phyloP scores from a whole-genome alignment of 1,140 invertebrate genomes.

The Drosophila aff. region DNA sequence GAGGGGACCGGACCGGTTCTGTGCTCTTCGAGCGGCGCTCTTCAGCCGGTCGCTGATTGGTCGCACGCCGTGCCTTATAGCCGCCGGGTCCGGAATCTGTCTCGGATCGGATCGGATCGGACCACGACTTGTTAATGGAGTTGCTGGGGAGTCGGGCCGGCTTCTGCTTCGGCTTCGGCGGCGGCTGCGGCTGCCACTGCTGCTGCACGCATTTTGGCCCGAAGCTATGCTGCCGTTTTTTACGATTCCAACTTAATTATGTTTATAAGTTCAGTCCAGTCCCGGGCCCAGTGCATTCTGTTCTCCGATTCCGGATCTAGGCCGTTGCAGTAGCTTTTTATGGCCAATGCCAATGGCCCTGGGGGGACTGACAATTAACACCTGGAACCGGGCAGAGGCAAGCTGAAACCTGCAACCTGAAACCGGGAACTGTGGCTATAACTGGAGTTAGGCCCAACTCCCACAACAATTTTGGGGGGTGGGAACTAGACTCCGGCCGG shows the following conservation, averaged over 20 bases:
- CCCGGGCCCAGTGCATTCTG: slow-evolving; percentile 19
- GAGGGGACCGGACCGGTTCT: slow-evolving; percentile 63
- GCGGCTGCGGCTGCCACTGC: slow-evolving; percentile 24
- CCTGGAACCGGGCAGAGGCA: slow-evolving; percentile 3
- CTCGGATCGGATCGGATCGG: slow-evolving; percentile 36
- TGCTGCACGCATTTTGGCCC: slow-evolving; percentile 56
- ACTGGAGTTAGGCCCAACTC: slow-evolving; percentile 11
- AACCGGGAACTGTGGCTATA: slow-evolving; percentile 10
- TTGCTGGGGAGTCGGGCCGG: slow-evolving; percentile 34
- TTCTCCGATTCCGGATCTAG: slow-evolving; percentile 51
- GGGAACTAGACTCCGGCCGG: slow-evolving; percentile 27
- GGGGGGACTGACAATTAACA: slow-evolving; percentile 55
- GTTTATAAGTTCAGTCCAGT: slow-evolving; percentile 58
- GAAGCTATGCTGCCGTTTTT: slow-evolving; percentile 56
- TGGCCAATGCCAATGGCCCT: slow-evolving; percentile 27
- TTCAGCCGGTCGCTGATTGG: slow-evolving; percentile 73
- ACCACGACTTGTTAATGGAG: slow-evolving; percentile 73
- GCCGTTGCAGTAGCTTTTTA: slow-evolving; percentile 49
- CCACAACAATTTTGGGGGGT: slow-evolving; percentile 37
- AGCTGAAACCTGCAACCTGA: not conserved
- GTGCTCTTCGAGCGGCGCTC: slow-evolving; percentile 61
- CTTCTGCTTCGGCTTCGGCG: slow-evolving; percentile 31
- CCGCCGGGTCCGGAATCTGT: slow-evolving; percentile 44
- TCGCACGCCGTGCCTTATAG: slow-evolving; percentile 51
- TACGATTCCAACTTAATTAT: slow-evolving; percentile 83